phyloP scores from a whole-genome alignment of 1,140 invertebrate species.

The Psilanteris sp. region DNA sequence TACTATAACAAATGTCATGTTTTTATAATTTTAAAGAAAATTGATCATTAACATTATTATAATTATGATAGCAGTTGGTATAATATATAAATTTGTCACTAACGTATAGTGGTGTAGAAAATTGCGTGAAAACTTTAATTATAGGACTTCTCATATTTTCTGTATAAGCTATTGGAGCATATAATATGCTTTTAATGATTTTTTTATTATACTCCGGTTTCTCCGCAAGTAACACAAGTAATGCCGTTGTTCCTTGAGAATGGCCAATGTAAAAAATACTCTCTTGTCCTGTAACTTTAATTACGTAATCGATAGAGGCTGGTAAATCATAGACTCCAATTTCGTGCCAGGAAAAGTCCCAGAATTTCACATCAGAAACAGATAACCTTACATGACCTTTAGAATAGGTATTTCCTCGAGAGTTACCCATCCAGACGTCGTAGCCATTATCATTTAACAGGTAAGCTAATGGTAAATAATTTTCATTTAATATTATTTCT shows the following conservation, averaged over 20 bases:
- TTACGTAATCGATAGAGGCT: constrained; percentile 82
- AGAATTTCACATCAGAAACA: constrained; percentile 79
- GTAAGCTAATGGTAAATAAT: constrained; percentile 52
- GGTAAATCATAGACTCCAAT: constrained; percentile 84
- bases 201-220: constrained; percentile 81
- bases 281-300: constrained; percentile 77
- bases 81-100: too few species aligned
- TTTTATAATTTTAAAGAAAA: too few species aligned
- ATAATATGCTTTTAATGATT: constrained; percentile 68
- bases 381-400: constrained; percentile 80
- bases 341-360: constrained; percentile 84
- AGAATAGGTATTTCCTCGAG: constrained; percentile 85
- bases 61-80: too few species aligned
- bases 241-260: constrained; percentile 83
- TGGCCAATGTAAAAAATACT: constrained; percentile 82
- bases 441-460: constrained; percentile 83
- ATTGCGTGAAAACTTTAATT: constrained; percentile 63
- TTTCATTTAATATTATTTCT: neutral
- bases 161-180: constrained; percentile 79
- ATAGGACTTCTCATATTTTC: constrained; percentile 71
- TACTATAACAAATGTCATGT: too few species aligned
- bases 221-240: constrained; percentile 79
- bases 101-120: constrained; percentile 67
- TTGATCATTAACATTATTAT: too few species aligned
- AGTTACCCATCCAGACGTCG: constrained; percentile 88